Conservation (phyloP, 2,113 vertebrate genomes). For the Microcebus tavaratra region DNA sequence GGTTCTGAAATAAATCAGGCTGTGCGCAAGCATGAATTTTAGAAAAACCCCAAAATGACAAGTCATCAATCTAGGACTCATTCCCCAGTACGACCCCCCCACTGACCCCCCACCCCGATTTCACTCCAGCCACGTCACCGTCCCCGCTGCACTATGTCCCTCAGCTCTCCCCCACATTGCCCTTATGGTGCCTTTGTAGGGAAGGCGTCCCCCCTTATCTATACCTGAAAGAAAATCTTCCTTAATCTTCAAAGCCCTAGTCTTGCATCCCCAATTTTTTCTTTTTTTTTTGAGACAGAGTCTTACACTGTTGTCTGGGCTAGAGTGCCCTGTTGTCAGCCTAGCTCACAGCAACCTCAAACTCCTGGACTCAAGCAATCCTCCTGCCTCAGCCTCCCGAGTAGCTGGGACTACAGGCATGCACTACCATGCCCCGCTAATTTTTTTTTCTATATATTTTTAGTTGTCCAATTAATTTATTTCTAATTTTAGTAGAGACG, state of each 20-base stretch:
- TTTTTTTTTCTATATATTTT: no score
- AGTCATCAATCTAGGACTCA: neutral
- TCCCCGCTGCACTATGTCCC: accelerated
- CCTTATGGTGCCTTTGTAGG: neutral
- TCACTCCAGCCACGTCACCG: neutral
- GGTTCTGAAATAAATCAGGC: conserved; percentile 36
- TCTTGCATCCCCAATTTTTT: neutral
- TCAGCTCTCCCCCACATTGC: neutral
- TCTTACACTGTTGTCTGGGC: no score
- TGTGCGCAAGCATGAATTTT: neutral
- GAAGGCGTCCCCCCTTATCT: neutral
- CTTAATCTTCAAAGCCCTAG: conserved; percentile 3
- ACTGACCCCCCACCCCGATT: neutral
- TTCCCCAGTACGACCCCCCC: neutral
- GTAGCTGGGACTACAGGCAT: no score
- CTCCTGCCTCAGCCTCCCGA: no score
- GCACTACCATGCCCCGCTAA: no score
- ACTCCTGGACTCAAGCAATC: no score
- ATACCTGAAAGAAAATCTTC: neutral
- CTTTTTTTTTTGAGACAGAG: neutral
- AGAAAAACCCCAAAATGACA: neutral
- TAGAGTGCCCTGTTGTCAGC: no score
- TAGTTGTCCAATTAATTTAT: no score
- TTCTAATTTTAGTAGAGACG: no score
- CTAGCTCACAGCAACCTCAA: no score